These are phyloP conservation scores for Lontra canadensis DNA, from an alignment of 2,113 vertebrate genomes.

Conservation along the genomic window DNA sequence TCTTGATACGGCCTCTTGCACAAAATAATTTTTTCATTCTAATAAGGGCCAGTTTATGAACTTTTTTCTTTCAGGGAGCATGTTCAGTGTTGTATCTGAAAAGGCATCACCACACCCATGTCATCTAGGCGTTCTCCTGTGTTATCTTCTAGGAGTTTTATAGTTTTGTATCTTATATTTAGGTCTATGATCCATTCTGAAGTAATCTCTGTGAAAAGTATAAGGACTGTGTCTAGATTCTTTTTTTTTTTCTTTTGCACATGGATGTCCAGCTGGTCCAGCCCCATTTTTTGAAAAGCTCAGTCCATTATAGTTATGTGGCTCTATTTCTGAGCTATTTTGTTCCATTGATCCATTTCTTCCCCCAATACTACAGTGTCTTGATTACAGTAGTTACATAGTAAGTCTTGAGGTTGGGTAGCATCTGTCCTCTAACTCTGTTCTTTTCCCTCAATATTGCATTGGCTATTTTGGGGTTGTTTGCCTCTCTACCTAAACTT, in stretches of 20 bases:
- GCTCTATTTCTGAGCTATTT: not conserved
- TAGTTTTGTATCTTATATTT: not conserved
- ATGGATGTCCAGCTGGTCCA: not conserved
- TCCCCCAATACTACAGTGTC: not conserved
- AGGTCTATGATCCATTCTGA: not conserved
- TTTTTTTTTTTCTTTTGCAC: not conserved
- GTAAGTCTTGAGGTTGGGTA: not conserved
- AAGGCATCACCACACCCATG: not conserved
- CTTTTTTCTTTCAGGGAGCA: not conserved
- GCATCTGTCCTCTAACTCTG: not conserved
- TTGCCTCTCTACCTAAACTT: not conserved
- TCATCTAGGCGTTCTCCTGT: not conserved
- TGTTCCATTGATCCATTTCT: not conserved
- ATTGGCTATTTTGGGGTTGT: not conserved
- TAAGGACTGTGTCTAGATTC: not conserved
- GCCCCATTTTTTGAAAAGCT: not conserved
- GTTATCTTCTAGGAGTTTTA: not conserved
- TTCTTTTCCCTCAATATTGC: not conserved
- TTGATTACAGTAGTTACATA: not conserved
- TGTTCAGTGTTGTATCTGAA: not conserved
- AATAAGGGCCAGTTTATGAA: not conserved
- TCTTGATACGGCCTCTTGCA: not conserved
- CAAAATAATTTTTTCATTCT: not conserved
- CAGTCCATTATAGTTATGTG: not conserved
- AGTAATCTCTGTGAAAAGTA: not conserved